These are phyloP conservation scores for Piaya cayana DNA, from an alignment of 2,113 vertebrate genomes.

Conservation along the genomic window DNA sequence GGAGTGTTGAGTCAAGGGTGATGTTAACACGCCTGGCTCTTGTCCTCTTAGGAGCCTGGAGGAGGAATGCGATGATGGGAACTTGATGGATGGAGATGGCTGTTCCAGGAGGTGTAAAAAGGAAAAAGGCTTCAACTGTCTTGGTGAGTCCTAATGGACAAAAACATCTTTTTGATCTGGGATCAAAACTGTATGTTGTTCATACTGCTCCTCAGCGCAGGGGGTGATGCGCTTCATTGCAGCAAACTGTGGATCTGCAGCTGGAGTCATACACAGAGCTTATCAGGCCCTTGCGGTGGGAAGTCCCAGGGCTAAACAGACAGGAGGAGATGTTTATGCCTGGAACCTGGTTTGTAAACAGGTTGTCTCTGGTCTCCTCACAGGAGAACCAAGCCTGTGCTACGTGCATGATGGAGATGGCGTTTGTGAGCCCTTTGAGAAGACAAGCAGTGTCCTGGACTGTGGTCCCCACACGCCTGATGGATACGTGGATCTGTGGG, in stretches of 20 bases:
- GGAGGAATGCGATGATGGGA: slow-evolving; percentile 92
- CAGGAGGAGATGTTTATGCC: neutral
- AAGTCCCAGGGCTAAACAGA: neutral
- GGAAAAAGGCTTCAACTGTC: slow-evolving; percentile 88
- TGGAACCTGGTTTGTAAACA: neutral
- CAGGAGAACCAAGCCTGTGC: slow-evolving; percentile 93
- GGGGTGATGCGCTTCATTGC: fast-evolving
- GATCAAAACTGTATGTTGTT: neutral
- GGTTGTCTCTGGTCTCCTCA: neutral
- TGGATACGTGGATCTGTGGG: slow-evolving; percentile 89
- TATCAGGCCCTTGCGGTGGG: neutral
- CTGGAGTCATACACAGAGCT: neutral
- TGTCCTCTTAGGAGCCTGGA: slow-evolving; percentile 71
- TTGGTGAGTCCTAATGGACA: slow-evolving; percentile 76
- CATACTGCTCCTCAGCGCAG: neutral
- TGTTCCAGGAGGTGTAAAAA: slow-evolving; percentile 89
- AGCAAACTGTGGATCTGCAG: neutral
- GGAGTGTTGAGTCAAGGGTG: neutral
- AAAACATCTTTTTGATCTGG: neutral
- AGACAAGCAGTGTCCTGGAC: slow-evolving; percentile 80
- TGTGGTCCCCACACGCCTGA: slow-evolving; percentile 86
- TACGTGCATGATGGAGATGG: slow-evolving; percentile 88
- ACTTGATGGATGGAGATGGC: slow-evolving; percentile 89
- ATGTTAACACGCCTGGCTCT: neutral
- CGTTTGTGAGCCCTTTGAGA: slow-evolving; percentile 89